Evolutionary conservation across 2,888 invertebrate species (phyloP).

Genomic region (Esperia sulphurella): DNA sequence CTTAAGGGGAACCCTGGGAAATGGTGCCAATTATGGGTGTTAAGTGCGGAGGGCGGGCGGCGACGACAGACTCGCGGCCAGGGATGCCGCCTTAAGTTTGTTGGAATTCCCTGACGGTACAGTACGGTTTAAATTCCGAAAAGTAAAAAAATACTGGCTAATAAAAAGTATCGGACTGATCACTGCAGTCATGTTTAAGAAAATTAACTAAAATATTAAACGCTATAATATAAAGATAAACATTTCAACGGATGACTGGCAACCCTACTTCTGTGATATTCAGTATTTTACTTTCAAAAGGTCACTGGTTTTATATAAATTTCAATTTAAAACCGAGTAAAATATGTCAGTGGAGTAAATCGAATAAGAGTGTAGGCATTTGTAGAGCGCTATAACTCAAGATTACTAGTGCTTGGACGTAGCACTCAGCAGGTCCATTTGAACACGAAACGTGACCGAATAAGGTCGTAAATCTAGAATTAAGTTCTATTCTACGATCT

Average conservation of each 20-base stretch:
- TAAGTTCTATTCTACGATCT: background rate
- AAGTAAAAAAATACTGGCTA: too few relatives aligned
- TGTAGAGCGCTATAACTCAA: background rate
- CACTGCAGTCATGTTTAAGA: too few relatives aligned
- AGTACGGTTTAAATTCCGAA: too few relatives aligned
- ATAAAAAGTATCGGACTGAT: too few relatives aligned
- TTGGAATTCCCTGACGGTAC: too few relatives aligned
- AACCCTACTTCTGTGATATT: background rate
- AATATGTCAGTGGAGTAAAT: background rate
- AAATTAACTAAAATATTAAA: too few relatives aligned
- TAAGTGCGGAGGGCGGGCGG: slow-evolving; percentile 54
- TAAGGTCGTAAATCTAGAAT: slow-evolving; percentile 14
- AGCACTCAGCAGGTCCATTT: background rate
- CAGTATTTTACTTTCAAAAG: background rate
- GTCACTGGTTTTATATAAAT: slow-evolving; percentile 5
- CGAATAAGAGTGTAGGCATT: background rate
- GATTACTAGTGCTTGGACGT: background rate
- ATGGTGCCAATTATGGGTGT: slow-evolving; percentile 76
- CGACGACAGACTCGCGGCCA: background rate
- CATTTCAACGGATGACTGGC: too few relatives aligned
- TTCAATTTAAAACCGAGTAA: background rate
- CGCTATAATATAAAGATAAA: background rate
- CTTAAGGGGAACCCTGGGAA: slow-evolving; percentile 62
- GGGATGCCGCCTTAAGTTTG: background rate
- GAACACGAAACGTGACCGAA: background rate